phyloP scores from a whole-genome alignment of 2,797 vertebrate species.

The Pangasius larnaudii region DNA sequence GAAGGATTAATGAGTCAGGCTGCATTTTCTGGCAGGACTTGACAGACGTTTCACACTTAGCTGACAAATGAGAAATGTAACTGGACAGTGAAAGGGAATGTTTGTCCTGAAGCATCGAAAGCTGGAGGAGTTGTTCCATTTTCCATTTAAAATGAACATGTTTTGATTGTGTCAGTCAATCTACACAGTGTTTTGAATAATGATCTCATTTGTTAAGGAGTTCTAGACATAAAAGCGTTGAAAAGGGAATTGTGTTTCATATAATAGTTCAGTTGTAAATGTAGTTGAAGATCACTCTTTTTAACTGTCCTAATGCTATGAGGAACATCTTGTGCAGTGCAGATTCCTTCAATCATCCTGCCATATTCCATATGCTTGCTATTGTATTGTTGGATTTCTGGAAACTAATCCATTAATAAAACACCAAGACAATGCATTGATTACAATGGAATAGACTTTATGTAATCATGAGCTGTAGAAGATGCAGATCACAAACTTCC shows the following conservation, averaged over 20 bases:
- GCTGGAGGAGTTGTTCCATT: neutral
- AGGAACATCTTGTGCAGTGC: constrained; percentile 1
- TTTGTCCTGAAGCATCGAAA: neutral
- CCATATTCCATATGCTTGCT: neutral
- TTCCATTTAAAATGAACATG: neutral
- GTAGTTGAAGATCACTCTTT: neutral
- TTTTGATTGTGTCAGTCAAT: neutral
- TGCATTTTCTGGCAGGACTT: constrained; percentile 22
- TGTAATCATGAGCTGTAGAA: neutral
- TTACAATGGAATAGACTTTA: neutral
- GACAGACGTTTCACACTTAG: constrained; percentile 14
- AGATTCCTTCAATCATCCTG: neutral
- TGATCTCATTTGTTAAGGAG: neutral
- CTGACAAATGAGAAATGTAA: constrained; percentile 3
- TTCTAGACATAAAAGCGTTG: neutral
- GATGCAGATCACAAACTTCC: neutral
- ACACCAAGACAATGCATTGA: neutral
- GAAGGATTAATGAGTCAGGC: constrained; percentile 9
- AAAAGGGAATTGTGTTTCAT: neutral
- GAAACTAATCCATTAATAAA: constrained; percentile 20
- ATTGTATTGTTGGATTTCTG: constrained; percentile 8
- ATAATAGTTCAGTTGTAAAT: neutral
- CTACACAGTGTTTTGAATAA: neutral
- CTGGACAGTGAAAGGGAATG: neutral
- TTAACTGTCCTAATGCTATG: neutral